phyloP scores from a whole-genome alignment of 2,888 invertebrate species.

The Leucophora obtusa region DNA sequence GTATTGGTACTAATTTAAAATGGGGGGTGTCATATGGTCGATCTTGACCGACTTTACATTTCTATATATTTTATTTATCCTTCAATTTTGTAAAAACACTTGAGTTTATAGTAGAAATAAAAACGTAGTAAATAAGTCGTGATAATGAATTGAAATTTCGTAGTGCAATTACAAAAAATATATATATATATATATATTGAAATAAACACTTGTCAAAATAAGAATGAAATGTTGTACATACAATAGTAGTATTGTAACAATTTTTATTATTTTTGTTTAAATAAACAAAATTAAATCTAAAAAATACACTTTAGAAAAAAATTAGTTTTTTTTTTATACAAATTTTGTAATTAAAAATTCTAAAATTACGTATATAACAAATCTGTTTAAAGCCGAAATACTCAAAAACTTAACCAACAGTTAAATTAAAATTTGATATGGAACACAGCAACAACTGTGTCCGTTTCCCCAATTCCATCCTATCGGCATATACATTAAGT shows the following conservation, averaged over 20 bases:
- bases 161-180: constrained; percentile 10
- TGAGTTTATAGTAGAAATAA: constrained; percentile 5
- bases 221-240: constrained; percentile 15
- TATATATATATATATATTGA: constrained; percentile 22
- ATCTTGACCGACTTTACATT: background rate
- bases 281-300: background rate
- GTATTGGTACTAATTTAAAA: too few relatives aligned
- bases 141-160: constrained; percentile 35
- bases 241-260: constrained; percentile 13
- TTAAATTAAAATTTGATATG: too few relatives aligned
- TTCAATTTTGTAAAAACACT: background rate
- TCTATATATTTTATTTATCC: too few relatives aligned
- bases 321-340: background rate
- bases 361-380: too few relatives aligned
- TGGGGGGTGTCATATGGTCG: background rate
- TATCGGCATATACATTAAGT: too few relatives aligned
- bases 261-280: background rate
- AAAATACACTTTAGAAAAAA: background rate
- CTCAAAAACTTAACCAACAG: too few relatives aligned
- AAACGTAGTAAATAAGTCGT: constrained; percentile 37
- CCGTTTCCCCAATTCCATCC: too few relatives aligned
- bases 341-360: too few relatives aligned
- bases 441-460: too few relatives aligned
- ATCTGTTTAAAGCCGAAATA: too few relatives aligned
- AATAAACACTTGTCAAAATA: constrained; percentile 55